Conservation (phyloP, 2,797 vertebrate species). For the Oceanodroma leucorhoa region DNA sequence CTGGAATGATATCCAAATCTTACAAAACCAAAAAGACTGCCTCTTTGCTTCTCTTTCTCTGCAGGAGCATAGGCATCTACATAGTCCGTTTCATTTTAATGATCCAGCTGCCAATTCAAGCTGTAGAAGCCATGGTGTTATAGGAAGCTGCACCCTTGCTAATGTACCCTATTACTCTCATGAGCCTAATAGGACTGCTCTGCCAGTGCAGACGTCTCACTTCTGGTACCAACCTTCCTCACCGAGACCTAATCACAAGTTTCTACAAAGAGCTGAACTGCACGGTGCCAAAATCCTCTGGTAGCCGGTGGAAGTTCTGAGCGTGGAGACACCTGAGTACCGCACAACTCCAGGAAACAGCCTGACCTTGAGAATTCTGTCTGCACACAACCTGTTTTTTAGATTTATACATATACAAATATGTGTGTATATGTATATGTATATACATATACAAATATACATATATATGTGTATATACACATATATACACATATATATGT, state of each 20-base stretch:
- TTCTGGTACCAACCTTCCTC: not conserved
- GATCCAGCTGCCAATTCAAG: not conserved
- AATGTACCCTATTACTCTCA: not conserved
- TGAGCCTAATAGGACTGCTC: not conserved
- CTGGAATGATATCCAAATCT: not conserved
- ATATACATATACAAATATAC: too few species aligned
- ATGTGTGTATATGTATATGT: accelerated
- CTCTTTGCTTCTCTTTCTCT: not conserved
- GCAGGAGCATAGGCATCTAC: not conserved
- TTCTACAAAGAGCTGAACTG: not conserved
- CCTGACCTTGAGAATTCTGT: not conserved
- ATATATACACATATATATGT: too few species aligned
- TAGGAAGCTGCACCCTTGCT: not conserved
- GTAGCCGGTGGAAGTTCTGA: not conserved
- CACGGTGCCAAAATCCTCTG: not conserved
- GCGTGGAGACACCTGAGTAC: not conserved
- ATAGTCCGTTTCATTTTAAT: not conserved
- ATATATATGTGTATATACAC: too few species aligned
- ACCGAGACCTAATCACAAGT: not conserved
- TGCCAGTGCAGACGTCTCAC: accelerated
- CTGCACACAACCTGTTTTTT: not conserved
- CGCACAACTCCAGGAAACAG: not conserved
- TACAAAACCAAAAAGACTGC: not conserved
- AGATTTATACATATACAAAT: not conserved
- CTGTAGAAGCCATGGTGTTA: not conserved